A percentile compares a stretch with the other conserved stretches of the same genome.
These are phyloP conservation scores for Philopedon plagiatum DNA, from an alignment of 2,888 invertebrate species.

Conservation along the genomic window DNA sequence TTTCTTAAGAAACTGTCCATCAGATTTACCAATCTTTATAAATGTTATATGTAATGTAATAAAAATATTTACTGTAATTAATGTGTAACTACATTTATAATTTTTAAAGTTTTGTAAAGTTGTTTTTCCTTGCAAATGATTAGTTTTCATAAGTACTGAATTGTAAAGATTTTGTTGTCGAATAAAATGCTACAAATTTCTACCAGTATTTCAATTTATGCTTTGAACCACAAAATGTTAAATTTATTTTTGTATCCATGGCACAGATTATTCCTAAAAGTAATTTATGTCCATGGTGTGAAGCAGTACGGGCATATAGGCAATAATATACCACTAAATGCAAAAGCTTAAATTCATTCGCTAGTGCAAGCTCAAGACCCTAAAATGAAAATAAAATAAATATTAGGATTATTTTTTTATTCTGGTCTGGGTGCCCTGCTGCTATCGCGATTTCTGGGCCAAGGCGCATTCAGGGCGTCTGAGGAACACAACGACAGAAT, in stretches of 20 bases:
- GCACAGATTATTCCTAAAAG: no score
- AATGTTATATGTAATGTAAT: conserved; percentile 15
- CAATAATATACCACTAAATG: no score
- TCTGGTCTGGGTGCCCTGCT: no score
- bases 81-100: background rate
- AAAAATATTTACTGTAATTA: conserved; percentile 1
- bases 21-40: conserved; percentile 1
- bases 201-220: background rate
- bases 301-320: no score
- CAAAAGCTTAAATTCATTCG: no score
- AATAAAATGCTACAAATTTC: conserved; percentile 23
- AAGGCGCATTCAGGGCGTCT: no score
- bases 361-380: no score
- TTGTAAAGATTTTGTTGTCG: conserved; percentile 29
- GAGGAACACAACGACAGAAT: no score
- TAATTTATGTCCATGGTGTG: no score
- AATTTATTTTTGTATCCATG: background rate
- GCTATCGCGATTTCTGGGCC: no score
- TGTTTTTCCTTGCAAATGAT: conserved; percentile 18
- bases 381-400: no score
- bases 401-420: no score
- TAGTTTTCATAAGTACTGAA: conserved; percentile 12
- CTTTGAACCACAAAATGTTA: background rate
- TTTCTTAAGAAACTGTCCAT: conserved; percentile 12
- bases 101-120: conserved; percentile 15